phyloP scores from a whole-genome alignment of 1,140 invertebrate species.

The Microplitis mediator region DNA sequence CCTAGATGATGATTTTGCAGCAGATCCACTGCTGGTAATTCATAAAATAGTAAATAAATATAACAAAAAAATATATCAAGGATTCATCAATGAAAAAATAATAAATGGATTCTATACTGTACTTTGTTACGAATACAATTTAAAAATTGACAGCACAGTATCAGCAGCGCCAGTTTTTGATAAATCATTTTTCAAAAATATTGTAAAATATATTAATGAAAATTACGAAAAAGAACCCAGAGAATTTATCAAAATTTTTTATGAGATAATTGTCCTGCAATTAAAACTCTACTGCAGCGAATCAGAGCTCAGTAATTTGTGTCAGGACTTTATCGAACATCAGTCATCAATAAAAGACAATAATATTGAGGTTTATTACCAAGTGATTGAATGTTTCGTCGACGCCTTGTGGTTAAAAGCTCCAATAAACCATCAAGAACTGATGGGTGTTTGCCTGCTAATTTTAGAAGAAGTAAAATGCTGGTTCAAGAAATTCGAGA shows the following conservation, averaged over 20 bases:
- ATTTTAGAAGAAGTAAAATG: background rate
- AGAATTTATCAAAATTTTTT: background rate
- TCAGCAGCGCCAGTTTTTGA: background rate
- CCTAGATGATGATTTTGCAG: background rate
- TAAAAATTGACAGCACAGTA: background rate
- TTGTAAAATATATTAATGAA: background rate
- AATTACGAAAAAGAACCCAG: background rate
- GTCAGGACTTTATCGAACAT: background rate
- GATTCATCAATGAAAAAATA: background rate
- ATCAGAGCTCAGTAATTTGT: too few species aligned
- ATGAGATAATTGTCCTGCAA: background rate
- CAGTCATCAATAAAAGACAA: too few species aligned
- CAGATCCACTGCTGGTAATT: background rate
- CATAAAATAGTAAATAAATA: slow-evolving; percentile 1
- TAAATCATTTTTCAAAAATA: background rate
- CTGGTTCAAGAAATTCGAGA: background rate
- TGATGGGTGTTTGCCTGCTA: too few species aligned
- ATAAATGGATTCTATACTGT: background rate
- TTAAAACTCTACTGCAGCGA: background rate
- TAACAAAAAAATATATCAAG: background rate
- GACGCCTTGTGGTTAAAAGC: background rate
- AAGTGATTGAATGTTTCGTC: background rate
- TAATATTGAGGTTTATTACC: background rate
- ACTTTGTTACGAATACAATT: slow-evolving; percentile 15
- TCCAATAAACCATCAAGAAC: background rate